Conservation (phyloP, 2,888 invertebrate genomes). For the Volucella zonaria region DNA sequence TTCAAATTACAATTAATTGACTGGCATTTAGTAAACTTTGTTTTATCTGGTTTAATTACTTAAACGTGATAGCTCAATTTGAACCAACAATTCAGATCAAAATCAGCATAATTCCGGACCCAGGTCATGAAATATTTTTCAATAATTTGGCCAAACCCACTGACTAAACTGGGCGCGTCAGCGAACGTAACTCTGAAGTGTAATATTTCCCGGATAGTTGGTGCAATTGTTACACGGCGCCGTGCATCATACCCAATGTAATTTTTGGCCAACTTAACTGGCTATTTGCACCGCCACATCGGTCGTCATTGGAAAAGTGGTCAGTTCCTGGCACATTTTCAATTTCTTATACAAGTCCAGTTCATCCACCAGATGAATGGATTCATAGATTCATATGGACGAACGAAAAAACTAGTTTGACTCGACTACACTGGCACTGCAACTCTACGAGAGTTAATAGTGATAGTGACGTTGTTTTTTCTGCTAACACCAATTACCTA, state of each 20-base stretch:
- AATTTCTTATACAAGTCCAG: constrained; percentile 33
- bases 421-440: constrained; percentile 21
- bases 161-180: constrained; percentile 4
- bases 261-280: constrained; percentile 25
- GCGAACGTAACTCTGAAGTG: constrained; percentile 2
- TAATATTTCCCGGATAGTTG: not conserved
- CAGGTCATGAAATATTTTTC: not conserved
- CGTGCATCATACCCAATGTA: constrained; percentile 5
- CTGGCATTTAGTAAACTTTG: no score
- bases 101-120: no score
- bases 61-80: no score
- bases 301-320: constrained; percentile 49
- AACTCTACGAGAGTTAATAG: not conserved
- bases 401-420: constrained; percentile 42
- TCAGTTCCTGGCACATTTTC: constrained; percentile 71
- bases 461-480: constrained; percentile 1
- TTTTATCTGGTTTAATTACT: no score
- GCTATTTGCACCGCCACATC: constrained; percentile 33
- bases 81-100: no score
- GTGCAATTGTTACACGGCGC: constrained; percentile 35
- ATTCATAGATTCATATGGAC: not conserved
- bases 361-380: constrained; percentile 8
- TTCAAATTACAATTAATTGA: no score
- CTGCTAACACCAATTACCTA: constrained; percentile 21
- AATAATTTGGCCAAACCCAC: constrained; percentile 50